A percentile compares a stretch with the other conserved stretches of the same genome.
Conservation (phyloP, 2,113 vertebrate species). For the Xiphias gladius region DNA sequence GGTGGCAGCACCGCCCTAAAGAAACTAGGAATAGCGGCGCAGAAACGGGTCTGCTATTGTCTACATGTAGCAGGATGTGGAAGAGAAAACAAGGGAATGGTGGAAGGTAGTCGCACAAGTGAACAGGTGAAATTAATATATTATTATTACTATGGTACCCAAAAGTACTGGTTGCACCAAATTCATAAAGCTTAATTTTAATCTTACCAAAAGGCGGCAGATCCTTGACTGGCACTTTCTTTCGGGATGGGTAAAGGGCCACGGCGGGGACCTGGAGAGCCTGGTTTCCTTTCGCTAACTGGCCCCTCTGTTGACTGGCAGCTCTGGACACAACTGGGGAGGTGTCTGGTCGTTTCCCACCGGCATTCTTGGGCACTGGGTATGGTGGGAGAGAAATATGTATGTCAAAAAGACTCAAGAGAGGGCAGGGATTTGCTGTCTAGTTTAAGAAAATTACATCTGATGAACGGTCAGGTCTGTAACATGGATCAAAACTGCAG, state of each 20-base stretch:
- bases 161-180: no score
- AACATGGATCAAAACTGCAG: background rate
- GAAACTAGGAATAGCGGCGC: background rate
- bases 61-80: slow-evolving; percentile 41
- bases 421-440: background rate
- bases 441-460: background rate
- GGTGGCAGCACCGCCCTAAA: slow-evolving; percentile 63
- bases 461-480: background rate
- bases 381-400: background rate
- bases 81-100: background rate
- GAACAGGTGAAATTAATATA: no score
- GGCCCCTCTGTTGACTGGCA: slow-evolving; percentile 89
- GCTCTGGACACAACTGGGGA: slow-evolving; percentile 94
- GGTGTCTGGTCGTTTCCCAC: slow-evolving; percentile 92
- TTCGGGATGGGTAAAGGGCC: slow-evolving; percentile 93
- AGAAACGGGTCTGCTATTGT: slow-evolving; percentile 41
- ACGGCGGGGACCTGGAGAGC: slow-evolving; percentile 94
- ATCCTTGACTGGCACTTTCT: slow-evolving; percentile 97
- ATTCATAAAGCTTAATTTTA: background rate
- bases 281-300: slow-evolving; percentile 88
- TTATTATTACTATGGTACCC: no score
- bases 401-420: background rate
- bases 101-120: background rate
- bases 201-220: slow-evolving; percentile 95
- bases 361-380: slow-evolving; percentile 93